Percentiles rank a stretch among this genome's conserved stretches.
Evolutionary conservation across 1,140 invertebrate genomes (phyloP).

Genomic region (Myzus persicae): DNA sequence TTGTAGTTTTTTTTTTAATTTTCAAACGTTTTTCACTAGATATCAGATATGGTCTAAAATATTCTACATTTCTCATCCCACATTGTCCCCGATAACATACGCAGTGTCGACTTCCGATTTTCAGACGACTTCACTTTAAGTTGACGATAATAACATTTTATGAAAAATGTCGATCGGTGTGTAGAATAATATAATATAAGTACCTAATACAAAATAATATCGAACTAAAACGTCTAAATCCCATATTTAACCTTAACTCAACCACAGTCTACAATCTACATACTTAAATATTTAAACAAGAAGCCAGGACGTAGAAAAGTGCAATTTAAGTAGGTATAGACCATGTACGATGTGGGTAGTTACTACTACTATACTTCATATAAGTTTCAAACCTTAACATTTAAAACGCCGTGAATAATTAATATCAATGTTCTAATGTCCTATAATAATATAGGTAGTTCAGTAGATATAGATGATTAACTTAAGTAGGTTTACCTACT

Average conservation of each 20-base stretch:
- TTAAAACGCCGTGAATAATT: not conserved
- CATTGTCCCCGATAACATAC: not conserved
- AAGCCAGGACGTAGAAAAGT: too few relatives aligned
- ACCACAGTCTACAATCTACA: too few relatives aligned
- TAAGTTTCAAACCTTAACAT: not conserved
- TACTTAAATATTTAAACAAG: too few relatives aligned
- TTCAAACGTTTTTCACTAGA: too few relatives aligned
- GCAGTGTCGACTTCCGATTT: not conserved
- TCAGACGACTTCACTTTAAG: not conserved
- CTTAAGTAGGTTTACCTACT: not conserved
- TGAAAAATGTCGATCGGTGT: too few relatives aligned
- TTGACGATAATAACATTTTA: not conserved
- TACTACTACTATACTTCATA: not conserved
- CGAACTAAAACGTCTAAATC: too few relatives aligned
- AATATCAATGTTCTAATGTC: not conserved
- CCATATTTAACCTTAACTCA: too few relatives aligned
- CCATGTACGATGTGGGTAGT: not conserved
- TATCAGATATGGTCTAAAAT: not conserved
- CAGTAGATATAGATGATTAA: not conserved
- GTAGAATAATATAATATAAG: too few relatives aligned
- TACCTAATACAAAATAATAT: too few relatives aligned
- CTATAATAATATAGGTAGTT: not conserved
- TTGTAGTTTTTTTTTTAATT: not conserved
- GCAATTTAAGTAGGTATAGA: too few relatives aligned
- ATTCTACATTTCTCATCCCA: not conserved